Base-by-base conservation (phyloP, 2,113 vertebrate species). In the Callocephalon fimbriatum region DNA sequence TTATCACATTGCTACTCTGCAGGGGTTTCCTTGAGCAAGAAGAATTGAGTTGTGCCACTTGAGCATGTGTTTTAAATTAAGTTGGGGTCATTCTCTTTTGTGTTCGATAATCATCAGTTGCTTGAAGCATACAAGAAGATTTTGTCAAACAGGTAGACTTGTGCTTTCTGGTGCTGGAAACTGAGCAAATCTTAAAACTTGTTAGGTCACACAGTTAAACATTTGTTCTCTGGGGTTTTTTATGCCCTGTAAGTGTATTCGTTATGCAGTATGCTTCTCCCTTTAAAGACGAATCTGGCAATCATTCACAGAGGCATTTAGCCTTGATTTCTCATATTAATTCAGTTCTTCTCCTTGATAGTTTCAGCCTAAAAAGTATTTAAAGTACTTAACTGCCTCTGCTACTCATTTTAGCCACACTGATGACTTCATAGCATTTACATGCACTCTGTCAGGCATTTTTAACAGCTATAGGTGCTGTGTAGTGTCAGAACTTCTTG, bases 1-100 rank as follows among this genome's bases (percentile, higher is more conserved):
- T 96, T 78, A 80, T 54, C 50, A 40, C 82, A 83, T 97, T 95
- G 89, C 59, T 95, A 51, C 42, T 96, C 95, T 95, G 29, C 19
- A 95, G 62, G 31, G 86, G 32, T 45, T 93, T 79, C 14, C 42
- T 50, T 90, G 63, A 96, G 80, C 74, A 94, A 87, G 67, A 93
- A 96, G 51, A 70, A 84, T 23, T 42, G 50, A 91, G 35, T 67
- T 83, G 48, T 61, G 70, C 54, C 77, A 75, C 38, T 89, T 74
- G 51, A 92, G 38, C 12, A 38, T 15, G 31, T 6, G 4, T 93
- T 97, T 95, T 90, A 93, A 81, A 95, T 92, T 79, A 92, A 77
- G 78, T 89, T 11, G 32, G 74, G 50, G 66, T 74, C 54, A 61
- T 50, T 70, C 47, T 71, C 82, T 77, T 94, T 91, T 65, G 51